A percentile compares a stretch with the other conserved stretches of the same genome.
Conservation (phyloP, 2,888 invertebrate genomes). For the Troides aeacus region DNA sequence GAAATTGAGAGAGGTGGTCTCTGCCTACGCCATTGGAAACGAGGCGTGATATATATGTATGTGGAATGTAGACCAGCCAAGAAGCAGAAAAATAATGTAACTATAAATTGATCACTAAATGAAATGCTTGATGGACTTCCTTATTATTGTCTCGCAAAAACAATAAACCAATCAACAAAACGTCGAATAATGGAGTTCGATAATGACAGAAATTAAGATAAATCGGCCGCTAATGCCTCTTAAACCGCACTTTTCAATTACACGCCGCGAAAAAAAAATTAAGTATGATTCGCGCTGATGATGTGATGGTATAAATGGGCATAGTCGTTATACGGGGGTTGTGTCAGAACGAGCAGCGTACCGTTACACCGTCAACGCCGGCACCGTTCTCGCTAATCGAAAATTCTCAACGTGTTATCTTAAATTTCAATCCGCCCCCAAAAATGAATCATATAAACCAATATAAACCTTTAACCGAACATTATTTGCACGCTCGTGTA, state of each 20-base stretch:
- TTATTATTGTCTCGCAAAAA: conserved; percentile 15
- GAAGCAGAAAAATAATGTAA: not conserved
- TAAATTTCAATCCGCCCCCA: conserved; percentile 64
- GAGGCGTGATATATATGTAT: too few relatives aligned
- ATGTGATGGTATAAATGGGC: conserved; percentile 27
- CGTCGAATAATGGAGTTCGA: conserved; percentile 11
- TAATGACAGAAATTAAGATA: conserved; percentile 29
- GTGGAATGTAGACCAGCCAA: too few relatives aligned
- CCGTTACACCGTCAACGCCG: conserved; percentile 59
- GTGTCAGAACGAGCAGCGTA: conserved; percentile 35
- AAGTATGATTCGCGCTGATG: conserved; percentile 23
- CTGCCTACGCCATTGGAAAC: too few relatives aligned
- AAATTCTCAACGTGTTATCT: conserved; percentile 64
- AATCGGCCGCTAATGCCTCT: conserved; percentile 18
- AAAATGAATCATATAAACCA: conserved; percentile 67
- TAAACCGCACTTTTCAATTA: conserved; percentile 28
- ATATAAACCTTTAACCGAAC: conserved; percentile 67
- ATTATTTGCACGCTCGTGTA: conserved; percentile 55
- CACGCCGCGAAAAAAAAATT: conserved; percentile 13
- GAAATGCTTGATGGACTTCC: not conserved
- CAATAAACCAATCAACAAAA: conserved; percentile 10
- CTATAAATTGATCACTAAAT: not conserved
- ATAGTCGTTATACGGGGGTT: conserved; percentile 33
- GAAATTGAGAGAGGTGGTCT: too few relatives aligned
- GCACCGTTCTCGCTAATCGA: conserved; percentile 69